phyloP scores from a whole-genome alignment of 2,797 vertebrate genomes.

The Trichosurus vulpecula region DNA sequence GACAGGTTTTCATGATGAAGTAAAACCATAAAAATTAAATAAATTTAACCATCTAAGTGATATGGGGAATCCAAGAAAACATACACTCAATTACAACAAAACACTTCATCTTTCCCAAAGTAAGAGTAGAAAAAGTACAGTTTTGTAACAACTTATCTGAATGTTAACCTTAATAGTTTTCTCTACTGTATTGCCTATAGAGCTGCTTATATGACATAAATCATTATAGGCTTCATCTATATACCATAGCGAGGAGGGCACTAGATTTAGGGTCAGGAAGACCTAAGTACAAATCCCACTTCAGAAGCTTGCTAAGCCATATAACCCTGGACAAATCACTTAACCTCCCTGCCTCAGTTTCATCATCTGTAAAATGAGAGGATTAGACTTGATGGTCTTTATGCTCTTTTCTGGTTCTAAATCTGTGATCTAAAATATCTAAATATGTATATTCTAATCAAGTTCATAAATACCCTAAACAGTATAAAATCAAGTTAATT shows the following conservation, averaged over 20 bases:
- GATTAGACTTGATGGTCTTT: neutral
- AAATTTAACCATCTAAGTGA: constrained; percentile 8
- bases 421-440: neutral
- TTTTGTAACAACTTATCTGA: constrained; percentile 11
- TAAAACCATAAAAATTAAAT: neutral
- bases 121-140: neutral
- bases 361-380: neutral
- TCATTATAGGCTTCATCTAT: neutral
- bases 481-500: neutral
- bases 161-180: neutral
- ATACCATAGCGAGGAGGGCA: neutral
- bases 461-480: neutral
- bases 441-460: neutral
- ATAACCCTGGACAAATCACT: neutral
- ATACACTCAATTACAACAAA: neutral
- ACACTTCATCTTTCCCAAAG: neutral
- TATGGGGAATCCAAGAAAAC: neutral
- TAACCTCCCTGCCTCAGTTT: neutral
- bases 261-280: neutral
- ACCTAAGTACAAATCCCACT: neutral
- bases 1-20: neutral
- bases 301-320: neutral
- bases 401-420: neutral
- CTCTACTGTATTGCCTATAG: neutral
- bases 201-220: neutral